Evolutionary conservation across 92 coral and sea anemone genomes (phyloP).

Genomic region (Actinostola sp.): DNA sequence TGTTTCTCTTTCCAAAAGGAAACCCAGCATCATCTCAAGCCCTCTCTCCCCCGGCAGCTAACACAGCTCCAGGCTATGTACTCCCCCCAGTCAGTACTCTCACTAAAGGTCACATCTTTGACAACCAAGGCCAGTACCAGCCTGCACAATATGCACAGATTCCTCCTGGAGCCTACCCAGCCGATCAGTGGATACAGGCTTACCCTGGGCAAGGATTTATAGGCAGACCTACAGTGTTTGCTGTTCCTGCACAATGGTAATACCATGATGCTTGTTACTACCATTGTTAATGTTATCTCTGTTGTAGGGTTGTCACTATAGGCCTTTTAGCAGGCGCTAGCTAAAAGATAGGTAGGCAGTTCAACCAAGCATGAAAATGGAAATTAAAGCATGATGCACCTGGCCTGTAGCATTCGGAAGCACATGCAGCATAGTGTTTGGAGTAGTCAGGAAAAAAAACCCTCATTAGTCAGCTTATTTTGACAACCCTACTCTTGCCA

Average conservation of each 20-base stretch:
- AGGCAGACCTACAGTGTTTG: constrained; percentile 92
- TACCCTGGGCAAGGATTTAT: constrained; percentile 92
- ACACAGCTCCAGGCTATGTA: constrained; percentile 92
- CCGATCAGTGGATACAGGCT: constrained; percentile 90
- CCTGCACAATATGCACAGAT: constrained; percentile 84
- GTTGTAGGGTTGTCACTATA: not conserved
- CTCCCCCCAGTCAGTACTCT: constrained; percentile 97
- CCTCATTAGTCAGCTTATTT: too few relatives aligned
- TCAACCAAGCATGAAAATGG: too few relatives aligned
- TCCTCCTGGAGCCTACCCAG: constrained; percentile 75
- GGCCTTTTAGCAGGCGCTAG: too few relatives aligned
- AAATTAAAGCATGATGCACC: too few relatives aligned
- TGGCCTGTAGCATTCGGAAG: too few relatives aligned
- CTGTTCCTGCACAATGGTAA: constrained; percentile 86
- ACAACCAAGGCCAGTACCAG: constrained; percentile 82
- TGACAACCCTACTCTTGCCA: too few relatives aligned
- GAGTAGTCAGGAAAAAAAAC: too few relatives aligned
- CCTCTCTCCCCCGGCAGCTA: constrained; percentile 83
- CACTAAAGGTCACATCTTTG: constrained; percentile 79
- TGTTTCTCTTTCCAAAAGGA: not conserved
- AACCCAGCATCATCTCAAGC: constrained; percentile 71
- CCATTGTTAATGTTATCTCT: not conserved
- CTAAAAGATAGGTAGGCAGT: too few relatives aligned
- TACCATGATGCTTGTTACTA: too few relatives aligned
- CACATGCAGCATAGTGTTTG: too few relatives aligned